A percentile compares a stretch with the other conserved stretches of the same genome.
Conservation (phyloP, 2,888 invertebrate genomes). For the Tenthredo notha region DNA sequence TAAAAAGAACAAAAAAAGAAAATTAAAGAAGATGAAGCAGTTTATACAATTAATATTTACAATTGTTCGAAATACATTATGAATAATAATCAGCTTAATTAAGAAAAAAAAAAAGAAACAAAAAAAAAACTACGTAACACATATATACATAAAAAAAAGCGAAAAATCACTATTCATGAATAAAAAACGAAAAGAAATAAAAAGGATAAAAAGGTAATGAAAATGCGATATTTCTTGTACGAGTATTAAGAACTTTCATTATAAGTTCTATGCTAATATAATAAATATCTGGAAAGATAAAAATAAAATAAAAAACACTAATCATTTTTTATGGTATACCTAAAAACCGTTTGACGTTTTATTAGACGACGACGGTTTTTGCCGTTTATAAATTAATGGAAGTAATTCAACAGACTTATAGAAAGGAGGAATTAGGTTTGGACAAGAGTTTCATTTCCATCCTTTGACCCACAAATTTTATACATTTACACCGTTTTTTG, state of each 20-base stretch:
- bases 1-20: neutral
- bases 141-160: constrained; percentile 47
- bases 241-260: constrained; percentile 11
- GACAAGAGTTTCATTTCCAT: constrained; percentile 67
- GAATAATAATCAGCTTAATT: constrained; percentile 49
- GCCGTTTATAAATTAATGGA: neutral
- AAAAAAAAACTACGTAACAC: neutral
- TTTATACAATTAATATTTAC: constrained; percentile 6
- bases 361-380: neutral
- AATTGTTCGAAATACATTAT: constrained; percentile 44
- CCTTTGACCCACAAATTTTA: constrained; percentile 67
- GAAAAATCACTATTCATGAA: neutral
- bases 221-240: constrained; percentile 31
- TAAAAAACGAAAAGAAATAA: constrained; percentile 26
- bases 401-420: neutral
- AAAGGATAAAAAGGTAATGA: constrained; percentile 26
- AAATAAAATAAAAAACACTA: neutral
- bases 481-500: constrained; percentile 73
- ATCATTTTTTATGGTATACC: neutral
- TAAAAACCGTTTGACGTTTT: neutral
- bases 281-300: constrained; percentile 15
- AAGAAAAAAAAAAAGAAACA: constrained; percentile 44
- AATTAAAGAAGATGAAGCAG: neutral
- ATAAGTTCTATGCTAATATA: constrained; percentile 28
- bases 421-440: constrained; percentile 54